These are phyloP conservation scores for Cremastobaeus sp. DNA, from an alignment of 2,888 invertebrate genomes.

Conservation along the genomic window DNA sequence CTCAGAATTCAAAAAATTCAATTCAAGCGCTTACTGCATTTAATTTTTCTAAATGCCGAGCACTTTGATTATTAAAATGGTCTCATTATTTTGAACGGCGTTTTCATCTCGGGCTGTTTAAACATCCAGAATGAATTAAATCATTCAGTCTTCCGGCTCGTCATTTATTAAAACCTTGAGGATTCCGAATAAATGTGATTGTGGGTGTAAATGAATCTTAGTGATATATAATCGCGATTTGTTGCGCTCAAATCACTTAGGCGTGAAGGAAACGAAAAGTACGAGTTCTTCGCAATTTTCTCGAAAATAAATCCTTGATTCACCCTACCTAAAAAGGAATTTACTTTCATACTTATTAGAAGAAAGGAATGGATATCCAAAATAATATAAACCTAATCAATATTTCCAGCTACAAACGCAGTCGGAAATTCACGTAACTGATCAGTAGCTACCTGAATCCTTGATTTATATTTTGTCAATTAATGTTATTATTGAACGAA, in stretches of 20 bases:
- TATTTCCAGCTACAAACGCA: too few species aligned
- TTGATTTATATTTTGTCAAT: too few species aligned
- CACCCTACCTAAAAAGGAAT: too few species aligned
- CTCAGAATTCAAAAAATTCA: constrained; percentile 15
- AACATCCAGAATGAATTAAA: neutral
- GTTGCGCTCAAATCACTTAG: constrained; percentile 1
- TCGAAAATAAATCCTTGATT: too few species aligned
- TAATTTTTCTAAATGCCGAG: neutral
- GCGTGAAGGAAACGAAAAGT: neutral
- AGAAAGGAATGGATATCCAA: too few species aligned
- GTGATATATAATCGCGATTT: constrained; percentile 6
- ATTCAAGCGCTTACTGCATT: neutral
- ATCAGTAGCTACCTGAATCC: too few species aligned
- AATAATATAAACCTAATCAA: too few species aligned
- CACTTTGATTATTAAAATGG: constrained; percentile 7
- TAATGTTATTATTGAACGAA: too few species aligned
- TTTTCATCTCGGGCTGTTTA: neutral
- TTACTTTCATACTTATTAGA: too few species aligned
- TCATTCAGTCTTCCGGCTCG: constrained; percentile 6
- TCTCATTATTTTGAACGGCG: constrained; percentile 4
- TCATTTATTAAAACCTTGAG: constrained; percentile 5
- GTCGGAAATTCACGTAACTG: too few species aligned
- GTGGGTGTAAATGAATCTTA: constrained; percentile 6
- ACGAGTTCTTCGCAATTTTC: too few species aligned
- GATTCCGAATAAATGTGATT: constrained; percentile 13